Evolutionary conservation across 2,797 vertebrate genomes (phyloP), one percentile per base, ranked within the genome.

Genomic region (Alectoris magna): DNA sequence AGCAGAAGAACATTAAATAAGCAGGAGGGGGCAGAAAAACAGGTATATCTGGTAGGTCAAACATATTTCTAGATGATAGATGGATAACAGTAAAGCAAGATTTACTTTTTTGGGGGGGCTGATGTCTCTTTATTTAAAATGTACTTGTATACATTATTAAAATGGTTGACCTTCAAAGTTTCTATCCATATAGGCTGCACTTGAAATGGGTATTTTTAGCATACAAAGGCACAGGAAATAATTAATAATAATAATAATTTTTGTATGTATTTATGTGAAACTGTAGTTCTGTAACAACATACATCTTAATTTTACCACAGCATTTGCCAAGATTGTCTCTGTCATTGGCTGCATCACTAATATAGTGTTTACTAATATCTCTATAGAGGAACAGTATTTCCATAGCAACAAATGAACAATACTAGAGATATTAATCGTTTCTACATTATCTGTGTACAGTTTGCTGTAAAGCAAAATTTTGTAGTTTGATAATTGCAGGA

Each of bases 401-500:
- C 96, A 98, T 97, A 96, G 97, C 96, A 98, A 98, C 98, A 97
- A 97, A 97, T 95, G 97, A 97, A 97, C 79, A 96, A 71, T 96
- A 76, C 87, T 84, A 58, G 80, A 92, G 94, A 96, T 96, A 97
- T 97, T 96, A 98, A 98, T 98, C 15, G 4, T 93, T 94, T 96
- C 91, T 96, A 79, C 93, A 95, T 97, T 96, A 97, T 96, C 94
- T 91, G 56, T 95, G 85, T 96, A 97, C 53, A 77, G 36, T 97
- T 96, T 95, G 8, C 81, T 96, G 81, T 96, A 97, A 97, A 96
- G 91, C 87, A 97, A 87, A 91, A 94, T 96, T 97, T 96, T 96
- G 82, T 95, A 97, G 92, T 90, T 96, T 95, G 94, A 96, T 97
- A 97, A 98, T 97, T 97, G 93, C 93, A 94, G 95, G 87, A 89